These are phyloP conservation scores for Cataglyphis rosenhaueri DNA, from an alignment of 2,888 invertebrate species.

Conservation along the genomic window DNA sequence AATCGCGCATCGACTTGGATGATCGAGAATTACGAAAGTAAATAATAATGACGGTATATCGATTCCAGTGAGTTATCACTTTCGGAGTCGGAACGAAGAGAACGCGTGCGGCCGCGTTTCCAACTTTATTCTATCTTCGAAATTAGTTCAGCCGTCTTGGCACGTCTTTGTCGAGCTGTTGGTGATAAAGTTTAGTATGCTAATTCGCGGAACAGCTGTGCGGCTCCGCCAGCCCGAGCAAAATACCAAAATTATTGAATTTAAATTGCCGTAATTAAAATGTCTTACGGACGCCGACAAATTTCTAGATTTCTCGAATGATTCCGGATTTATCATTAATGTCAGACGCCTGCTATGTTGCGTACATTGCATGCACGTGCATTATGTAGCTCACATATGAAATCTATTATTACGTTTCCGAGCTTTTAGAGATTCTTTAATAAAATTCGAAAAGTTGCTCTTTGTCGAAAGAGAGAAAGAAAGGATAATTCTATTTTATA, in stretches of 20 bases:
- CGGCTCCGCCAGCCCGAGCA: slow-evolving; percentile 76
- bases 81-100: slow-evolving; percentile 69
- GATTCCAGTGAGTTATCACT: slow-evolving; percentile 78
- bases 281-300: slow-evolving; percentile 77
- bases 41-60: slow-evolving; percentile 79
- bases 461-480: not conserved
- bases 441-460: not conserved
- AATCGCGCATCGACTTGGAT: slow-evolving; percentile 17
- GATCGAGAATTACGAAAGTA: slow-evolving; percentile 68
- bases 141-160: slow-evolving; percentile 85
- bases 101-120: slow-evolving; percentile 67
- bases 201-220: slow-evolving; percentile 85
- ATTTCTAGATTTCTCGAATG: slow-evolving; percentile 73
- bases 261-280: slow-evolving; percentile 85
- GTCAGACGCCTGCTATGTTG: slow-evolving; percentile 50
- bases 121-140: slow-evolving; percentile 85
- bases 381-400: slow-evolving; percentile 18
- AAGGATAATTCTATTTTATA: not conserved
- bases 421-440: slow-evolving; percentile 17
- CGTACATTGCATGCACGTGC: slow-evolving; percentile 18
- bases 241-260: slow-evolving; percentile 85
- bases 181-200: slow-evolving; percentile 86
- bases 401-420: slow-evolving; percentile 31
- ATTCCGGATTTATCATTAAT: slow-evolving; percentile 67
- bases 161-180: slow-evolving; percentile 85